A percentile compares a stretch with the other conserved stretches of the same genome.
Evolutionary conservation across 2,888 invertebrate genomes (phyloP).

Genomic region (Eilema griseolum): DNA sequence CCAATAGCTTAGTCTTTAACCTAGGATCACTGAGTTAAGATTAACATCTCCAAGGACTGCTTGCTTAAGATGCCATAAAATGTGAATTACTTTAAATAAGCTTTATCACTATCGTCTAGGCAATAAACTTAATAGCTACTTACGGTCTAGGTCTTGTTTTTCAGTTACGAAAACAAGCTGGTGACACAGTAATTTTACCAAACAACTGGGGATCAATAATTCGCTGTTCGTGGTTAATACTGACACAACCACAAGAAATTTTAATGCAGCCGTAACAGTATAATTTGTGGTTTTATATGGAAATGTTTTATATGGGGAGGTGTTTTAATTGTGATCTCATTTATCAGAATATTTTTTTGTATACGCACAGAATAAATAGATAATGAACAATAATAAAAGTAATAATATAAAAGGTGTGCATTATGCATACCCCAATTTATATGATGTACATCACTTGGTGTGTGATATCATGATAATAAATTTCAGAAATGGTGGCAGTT

Average conservation of each 20-base stretch:
- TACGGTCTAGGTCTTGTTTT: conserved; percentile 10
- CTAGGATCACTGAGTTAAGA: conserved; percentile 31
- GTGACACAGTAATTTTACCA: conserved; percentile 51
- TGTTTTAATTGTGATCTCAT: conserved; percentile 46
- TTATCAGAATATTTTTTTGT: not conserved
- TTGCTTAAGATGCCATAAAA: conserved; percentile 15
- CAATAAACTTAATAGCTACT: conserved; percentile 10
- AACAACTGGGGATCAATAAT: conserved; percentile 64
- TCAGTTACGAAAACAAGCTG: conserved; percentile 14
- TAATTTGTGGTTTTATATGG: conserved; percentile 74
- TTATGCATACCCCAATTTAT: no score
- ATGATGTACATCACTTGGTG: not conserved
- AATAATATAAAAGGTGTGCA: no score
- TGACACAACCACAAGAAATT: conserved; percentile 74
- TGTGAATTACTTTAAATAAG: conserved; percentile 9
- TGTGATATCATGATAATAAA: not conserved
- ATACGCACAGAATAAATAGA: no score
- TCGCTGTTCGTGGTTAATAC: conserved; percentile 74
- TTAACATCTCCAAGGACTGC: conserved; percentile 10
- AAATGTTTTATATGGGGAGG: conserved; percentile 55
- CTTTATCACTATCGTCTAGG: conserved; percentile 5
- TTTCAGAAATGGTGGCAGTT: not conserved
- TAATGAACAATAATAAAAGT: no score
- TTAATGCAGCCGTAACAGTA: conserved; percentile 71
- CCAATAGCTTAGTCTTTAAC: conserved; percentile 34